Percentiles rank a stretch among this genome's conserved stretches.
These are phyloP conservation scores for Diplodus puntazzo DNA, from an alignment of 2,797 vertebrate genomes.

Conservation along the genomic window DNA sequence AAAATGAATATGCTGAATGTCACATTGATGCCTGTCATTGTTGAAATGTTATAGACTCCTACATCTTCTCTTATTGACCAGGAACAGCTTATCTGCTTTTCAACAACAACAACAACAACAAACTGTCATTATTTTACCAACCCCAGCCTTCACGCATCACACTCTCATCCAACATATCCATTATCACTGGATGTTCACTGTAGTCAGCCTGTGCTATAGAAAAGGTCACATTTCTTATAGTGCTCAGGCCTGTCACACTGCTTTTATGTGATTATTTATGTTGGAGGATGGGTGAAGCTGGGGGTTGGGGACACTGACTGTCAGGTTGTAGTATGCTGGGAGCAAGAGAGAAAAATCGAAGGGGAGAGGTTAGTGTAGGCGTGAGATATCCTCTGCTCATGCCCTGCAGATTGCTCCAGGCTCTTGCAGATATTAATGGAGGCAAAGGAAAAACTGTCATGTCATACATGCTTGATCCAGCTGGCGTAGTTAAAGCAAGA, in stretches of 20 bases:
- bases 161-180: conserved; percentile 25
- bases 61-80: conserved; percentile 5
- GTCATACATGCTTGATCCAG: conserved; percentile 45
- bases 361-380: conserved; percentile 55
- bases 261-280: conserved; percentile 68
- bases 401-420: conserved; percentile 54
- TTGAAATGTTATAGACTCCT: conserved; percentile 20
- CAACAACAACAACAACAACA: conserved; percentile 28
- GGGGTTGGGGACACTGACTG: conserved; percentile 55
- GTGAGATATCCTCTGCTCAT: conserved; percentile 61
- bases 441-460: conserved; percentile 63
- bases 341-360: conserved; percentile 37
- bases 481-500: conserved; percentile 20
- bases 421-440: conserved; percentile 71
- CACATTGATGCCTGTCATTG: conserved; percentile 9
- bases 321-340: conserved; percentile 63
- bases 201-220: conserved; percentile 27
- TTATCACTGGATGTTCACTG: conserved; percentile 48
- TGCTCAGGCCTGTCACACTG: conserved; percentile 61
- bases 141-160: conserved; percentile 1
- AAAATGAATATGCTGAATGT: conserved; percentile 15
- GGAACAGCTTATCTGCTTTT: conserved; percentile 11
- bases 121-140: conserved; percentile 19
- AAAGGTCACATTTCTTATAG: conserved; percentile 68
- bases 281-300: conserved; percentile 44